Evolutionary conservation across 2,888 invertebrate genomes (phyloP).

Genomic region (Stramonita haemastoma): DNA sequence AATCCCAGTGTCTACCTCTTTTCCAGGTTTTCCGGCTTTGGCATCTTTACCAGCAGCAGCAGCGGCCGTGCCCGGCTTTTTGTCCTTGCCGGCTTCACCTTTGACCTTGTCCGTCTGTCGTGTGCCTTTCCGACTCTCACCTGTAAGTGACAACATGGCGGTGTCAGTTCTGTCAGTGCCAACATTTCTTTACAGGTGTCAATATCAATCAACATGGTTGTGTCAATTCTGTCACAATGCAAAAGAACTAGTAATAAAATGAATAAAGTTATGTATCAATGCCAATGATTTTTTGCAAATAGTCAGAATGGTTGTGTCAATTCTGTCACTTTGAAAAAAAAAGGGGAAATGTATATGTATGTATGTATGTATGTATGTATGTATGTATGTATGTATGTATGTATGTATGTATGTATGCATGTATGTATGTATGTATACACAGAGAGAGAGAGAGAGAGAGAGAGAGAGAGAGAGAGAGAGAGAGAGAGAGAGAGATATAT

Average conservation of each 20-base stretch:
- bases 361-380: not conserved
- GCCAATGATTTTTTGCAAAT: not conserved
- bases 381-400: not conserved
- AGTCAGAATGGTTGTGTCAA: not conserved
- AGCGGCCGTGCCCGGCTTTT: constrained; percentile 47
- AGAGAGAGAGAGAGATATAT: too few relatives aligned
- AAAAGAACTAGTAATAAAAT: too few relatives aligned
- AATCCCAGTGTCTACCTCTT: constrained; percentile 48
- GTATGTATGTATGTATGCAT: not conserved
- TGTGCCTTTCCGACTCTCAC: constrained; percentile 50
- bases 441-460: too few relatives aligned
- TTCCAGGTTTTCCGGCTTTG: constrained; percentile 53
- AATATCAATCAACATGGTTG: too few relatives aligned
- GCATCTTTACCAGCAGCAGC: constrained; percentile 47
- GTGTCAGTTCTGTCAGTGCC: not conserved
- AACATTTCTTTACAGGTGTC: too few relatives aligned
- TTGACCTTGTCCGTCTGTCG: constrained; percentile 51
- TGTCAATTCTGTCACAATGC: too few relatives aligned
- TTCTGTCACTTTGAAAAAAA: not conserved
- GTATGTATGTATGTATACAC: too few relatives aligned
- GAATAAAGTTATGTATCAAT: too few relatives aligned
- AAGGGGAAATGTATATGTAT: not conserved
- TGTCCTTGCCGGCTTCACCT: constrained; percentile 50
- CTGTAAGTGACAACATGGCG: constrained; percentile 28
- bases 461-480: too few relatives aligned